Base-by-base conservation (phyloP, 2,888 invertebrate species). In the Mesoligia furuncula region DNA sequence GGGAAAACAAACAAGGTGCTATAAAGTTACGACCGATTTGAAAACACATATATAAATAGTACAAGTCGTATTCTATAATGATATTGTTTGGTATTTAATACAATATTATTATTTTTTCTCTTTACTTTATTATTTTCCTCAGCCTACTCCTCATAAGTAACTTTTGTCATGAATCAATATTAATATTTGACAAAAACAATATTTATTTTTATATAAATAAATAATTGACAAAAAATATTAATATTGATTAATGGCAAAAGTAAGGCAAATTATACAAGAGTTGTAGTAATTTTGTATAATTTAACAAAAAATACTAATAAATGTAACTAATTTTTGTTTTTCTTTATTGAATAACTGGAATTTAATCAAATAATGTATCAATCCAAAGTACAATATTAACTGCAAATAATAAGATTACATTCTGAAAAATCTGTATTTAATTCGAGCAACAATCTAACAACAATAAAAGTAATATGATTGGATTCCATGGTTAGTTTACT, bases 1-100 rank as follows among this genome's bases (percentile, higher is more conserved):
- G 48, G 79, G 68, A 80, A 80, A 81, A 74, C 57, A 59, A 61
- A 73, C 39, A 66, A 66, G 36, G 27, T 39, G 48, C 17, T 62
- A 45, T 67, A 20, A 27, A 59, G 59, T 31, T 59, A 73, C 15
- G 36, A 7, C 17, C 15, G n/a, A 31, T 73, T 69, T 59, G 48
- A 65, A 64, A 64, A 81, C 17, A 57, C 20, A 66, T 59, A 59
- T 70, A n/a, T 31, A 39, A 39, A 9, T 31, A 48, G 42, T 54
- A 64, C 13, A 31, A 5, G 9, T n/a, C 0, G 2, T 36, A n/a
- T 62, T 24, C 5, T 48, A 6, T 36, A 6, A 6, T 0, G 11
- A 11, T 8, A 62, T 75, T 42, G 24, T 51, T 42, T 24, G 27
- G 24, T 8, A n/a, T n/a, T n/a, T n/a, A n/a, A 13, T 13, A 31